Evolutionary conservation across 2,888 invertebrate species (phyloP).

Genomic region (Meteorus cinctellus): DNA sequence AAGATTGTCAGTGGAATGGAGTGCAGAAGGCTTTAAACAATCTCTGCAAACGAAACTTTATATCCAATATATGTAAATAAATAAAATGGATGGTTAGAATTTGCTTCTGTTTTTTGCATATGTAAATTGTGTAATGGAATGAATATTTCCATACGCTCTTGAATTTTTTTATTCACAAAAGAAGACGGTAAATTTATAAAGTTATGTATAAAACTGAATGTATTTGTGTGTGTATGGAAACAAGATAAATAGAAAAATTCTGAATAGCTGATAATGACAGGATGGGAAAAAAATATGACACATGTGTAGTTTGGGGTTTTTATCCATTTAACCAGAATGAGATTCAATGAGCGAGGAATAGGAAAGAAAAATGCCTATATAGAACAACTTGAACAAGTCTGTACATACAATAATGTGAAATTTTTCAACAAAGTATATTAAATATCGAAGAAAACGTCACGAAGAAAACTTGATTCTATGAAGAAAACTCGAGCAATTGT

Average conservation of each 20-base stretch:
- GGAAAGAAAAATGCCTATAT: background rate
- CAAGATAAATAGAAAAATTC: background rate
- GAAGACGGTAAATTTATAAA: background rate
- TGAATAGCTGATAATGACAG: constrained; percentile 10
- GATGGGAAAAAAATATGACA: background rate
- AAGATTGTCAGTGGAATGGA: constrained; percentile 7
- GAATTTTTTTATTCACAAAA: background rate
- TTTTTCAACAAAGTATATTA: constrained; percentile 8
- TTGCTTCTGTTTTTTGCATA: background rate
- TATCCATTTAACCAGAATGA: background rate
- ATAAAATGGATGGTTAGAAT: background rate
- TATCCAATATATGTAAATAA: background rate
- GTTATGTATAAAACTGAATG: background rate
- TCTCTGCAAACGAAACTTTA: constrained; percentile 1
- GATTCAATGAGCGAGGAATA: background rate
- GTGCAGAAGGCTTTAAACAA: constrained; percentile 3
- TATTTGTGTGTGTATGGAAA: background rate
- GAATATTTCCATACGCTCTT: background rate
- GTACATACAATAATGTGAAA: background rate
- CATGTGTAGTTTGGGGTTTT: background rate
- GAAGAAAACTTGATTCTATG: constrained; percentile 1
- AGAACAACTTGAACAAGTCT: background rate
- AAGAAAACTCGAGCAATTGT: constrained; percentile 15
- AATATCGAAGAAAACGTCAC: constrained; percentile 1
- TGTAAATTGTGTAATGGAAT: background rate